Evolutionary conservation across 2,797 vertebrate genomes (phyloP), one percentile per base, ranked within the genome.

Genomic region (Picus viridis): DNA sequence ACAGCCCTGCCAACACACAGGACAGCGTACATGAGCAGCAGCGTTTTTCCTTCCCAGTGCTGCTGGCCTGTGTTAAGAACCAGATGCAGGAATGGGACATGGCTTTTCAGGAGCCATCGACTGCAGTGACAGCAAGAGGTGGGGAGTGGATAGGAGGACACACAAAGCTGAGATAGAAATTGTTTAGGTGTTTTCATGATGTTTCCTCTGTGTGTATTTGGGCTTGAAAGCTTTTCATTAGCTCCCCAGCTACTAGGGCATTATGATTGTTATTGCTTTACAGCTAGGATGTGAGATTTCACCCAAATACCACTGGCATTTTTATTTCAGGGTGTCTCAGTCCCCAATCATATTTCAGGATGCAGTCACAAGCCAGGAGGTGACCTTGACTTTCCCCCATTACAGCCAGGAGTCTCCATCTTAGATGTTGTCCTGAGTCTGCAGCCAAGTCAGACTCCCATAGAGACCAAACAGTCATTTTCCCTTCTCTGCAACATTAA

Each of bases 1-100:
- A 65, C 75, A 86, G 86, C 57, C 70, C 76, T 93, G 95, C 94
- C 95, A 95, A 54, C 53, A n/a, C 76, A 61, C 74, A 89, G 89
- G 95, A 94, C 92, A 89, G 89, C 85, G 88, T 89, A 92, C 94
- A 94, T 3, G 83, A 79, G 74, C 92, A 76, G 83, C 86, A 90
- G 79, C 43, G 1, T 80, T 94, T 83, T 81, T 80, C 91, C 89
- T 89, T 92, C 85, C 41, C 79, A 70, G 83, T 3, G 1, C 7
- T 87, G 89, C 91, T 83, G 89, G 91, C 89, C 74, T 54, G 70
- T 64, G 0, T 91, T 82, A 53, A 49, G 80, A 84, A 78, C 26
- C 64, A 78, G 91, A 73, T n/a, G 79, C 2, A 30, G 83, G 83
- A 81, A 67, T 70, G 0, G 7, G 89, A 94, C 67, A 65, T 70